phyloP scores from a whole-genome alignment of 2,113 vertebrate species.

The Sinocyclocheilus anshuiensis region DNA sequence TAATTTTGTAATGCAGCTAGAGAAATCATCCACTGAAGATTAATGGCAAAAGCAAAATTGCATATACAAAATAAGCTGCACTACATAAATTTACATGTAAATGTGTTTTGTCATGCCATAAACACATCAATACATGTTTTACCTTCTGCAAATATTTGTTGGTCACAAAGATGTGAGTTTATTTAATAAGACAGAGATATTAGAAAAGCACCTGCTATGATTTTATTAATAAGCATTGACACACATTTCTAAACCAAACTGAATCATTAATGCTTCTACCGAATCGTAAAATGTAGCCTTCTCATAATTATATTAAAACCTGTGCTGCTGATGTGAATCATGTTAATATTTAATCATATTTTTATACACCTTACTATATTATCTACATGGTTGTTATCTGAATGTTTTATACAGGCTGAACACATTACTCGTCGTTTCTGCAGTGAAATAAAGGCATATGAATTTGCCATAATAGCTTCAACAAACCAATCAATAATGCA shows the following conservation, averaged over 20 bases:
- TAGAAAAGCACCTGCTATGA: neutral
- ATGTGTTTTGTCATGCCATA: neutral
- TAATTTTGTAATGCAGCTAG: neutral
- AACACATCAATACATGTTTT: neutral
- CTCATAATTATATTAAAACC: neutral
- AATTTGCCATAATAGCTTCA: constrained; percentile 6
- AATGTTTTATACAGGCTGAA: neutral
- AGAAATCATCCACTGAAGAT: neutral
- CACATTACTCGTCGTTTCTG: constrained; percentile 1
- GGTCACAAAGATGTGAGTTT: neutral
- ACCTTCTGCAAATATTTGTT: neutral
- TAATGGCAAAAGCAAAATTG: neutral
- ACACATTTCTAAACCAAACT: neutral
- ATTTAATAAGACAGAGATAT: neutral
- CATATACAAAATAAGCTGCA: neutral
- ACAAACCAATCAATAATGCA: constrained; percentile 26
- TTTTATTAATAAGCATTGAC: neutral
- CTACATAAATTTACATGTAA: neutral
- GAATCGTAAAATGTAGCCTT: neutral
- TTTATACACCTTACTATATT: constrained; percentile 25
- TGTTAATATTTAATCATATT: constrained; percentile 5
- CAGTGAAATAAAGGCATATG: constrained; percentile 13
- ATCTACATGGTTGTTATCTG: neutral
- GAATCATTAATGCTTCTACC: neutral
- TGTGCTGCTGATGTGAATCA: neutral